These are phyloP conservation scores for Trissolcus japonicus DNA, from an alignment of 2,888 invertebrate genomes.

Conservation along the genomic window DNA sequence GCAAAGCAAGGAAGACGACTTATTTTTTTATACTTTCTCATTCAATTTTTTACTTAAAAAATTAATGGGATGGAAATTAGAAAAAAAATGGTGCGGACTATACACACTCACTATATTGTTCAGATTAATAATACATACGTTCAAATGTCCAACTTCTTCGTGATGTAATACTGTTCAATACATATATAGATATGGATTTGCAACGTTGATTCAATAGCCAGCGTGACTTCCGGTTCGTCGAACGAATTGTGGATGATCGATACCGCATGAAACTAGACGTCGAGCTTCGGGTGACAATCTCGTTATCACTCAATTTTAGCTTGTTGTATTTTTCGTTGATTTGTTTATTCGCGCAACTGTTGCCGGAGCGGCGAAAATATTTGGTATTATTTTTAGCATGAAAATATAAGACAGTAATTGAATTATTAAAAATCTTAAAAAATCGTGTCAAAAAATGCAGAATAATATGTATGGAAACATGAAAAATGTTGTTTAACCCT, in stretches of 20 bases:
- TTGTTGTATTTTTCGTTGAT: conserved; percentile 39
- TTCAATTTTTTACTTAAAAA: no score
- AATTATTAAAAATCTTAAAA: neutral
- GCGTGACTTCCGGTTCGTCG: conserved; percentile 57
- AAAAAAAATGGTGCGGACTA: conserved; percentile 19
- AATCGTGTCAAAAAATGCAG: neutral
- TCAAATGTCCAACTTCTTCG: conserved; percentile 48
- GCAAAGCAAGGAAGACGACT: no score
- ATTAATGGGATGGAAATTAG: neutral
- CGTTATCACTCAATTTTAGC: conserved; percentile 49
- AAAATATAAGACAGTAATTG: neutral
- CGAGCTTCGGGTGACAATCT: conserved; percentile 50
- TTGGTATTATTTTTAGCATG: neutral
- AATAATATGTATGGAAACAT: neutral
- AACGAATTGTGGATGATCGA: conserved; percentile 56
- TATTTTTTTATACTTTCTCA: no score
- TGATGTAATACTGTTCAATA: conserved; percentile 55
- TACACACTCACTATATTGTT: conserved; percentile 37
- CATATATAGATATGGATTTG: conserved; percentile 46
- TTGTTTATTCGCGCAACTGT: conserved; percentile 8
- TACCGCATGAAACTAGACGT: conserved; percentile 52
- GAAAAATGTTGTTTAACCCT: neutral
- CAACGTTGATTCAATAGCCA: conserved; percentile 55
- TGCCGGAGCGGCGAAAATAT: neutral
- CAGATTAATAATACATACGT: conserved; percentile 44